A percentile compares a stretch with the other conserved stretches of the same genome.
Evolutionary conservation across 2,888 invertebrate genomes (phyloP).

Genomic region (Rhamphomyia laevipes): DNA sequence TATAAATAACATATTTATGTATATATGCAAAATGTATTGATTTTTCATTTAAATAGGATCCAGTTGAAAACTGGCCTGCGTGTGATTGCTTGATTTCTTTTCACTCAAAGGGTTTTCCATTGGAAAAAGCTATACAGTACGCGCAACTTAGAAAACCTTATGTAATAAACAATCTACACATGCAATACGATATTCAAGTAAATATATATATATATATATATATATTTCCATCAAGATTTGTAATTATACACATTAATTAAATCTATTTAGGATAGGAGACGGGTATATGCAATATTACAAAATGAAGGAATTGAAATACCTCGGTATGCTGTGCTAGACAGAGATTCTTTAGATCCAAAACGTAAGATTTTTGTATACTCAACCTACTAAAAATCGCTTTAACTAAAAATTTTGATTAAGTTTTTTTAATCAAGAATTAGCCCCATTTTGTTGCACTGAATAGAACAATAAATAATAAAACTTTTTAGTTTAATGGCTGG

Average conservation of each 20-base stretch:
- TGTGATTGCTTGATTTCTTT: slow-evolving; percentile 98
- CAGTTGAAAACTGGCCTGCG: slow-evolving; percentile 95
- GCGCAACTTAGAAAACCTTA: slow-evolving; percentile 88
- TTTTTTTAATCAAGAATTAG: too few relatives aligned
- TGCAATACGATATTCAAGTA: slow-evolving; percentile 96
- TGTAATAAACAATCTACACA: slow-evolving; percentile 94
- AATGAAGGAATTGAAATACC: slow-evolving; percentile 95
- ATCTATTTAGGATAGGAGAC: slow-evolving; percentile 62
- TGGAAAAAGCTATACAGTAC: slow-evolving; percentile 96
- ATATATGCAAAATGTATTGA: slow-evolving; percentile 2
- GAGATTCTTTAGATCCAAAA: slow-evolving; percentile 85
- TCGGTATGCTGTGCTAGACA: slow-evolving; percentile 89
- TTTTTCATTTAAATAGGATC: slow-evolving; percentile 49
- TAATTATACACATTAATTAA: slow-evolving; percentile 5
- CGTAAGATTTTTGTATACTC: too few relatives aligned
- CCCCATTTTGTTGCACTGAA: too few relatives aligned
- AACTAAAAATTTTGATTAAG: too few relatives aligned
- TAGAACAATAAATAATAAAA: too few relatives aligned
- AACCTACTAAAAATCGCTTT: neutral
- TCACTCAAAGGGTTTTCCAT: slow-evolving; percentile 95
- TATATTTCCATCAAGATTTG: slow-evolving; percentile 1
- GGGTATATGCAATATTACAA: slow-evolving; percentile 89
- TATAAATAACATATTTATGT: neutral
- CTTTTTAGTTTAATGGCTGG: too few relatives aligned
- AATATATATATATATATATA: slow-evolving; percentile 11